Evolutionary conservation across 2,797 vertebrate genomes (phyloP), one percentile per base, ranked within the genome.

Genomic region (Enoplosus armatus): DNA sequence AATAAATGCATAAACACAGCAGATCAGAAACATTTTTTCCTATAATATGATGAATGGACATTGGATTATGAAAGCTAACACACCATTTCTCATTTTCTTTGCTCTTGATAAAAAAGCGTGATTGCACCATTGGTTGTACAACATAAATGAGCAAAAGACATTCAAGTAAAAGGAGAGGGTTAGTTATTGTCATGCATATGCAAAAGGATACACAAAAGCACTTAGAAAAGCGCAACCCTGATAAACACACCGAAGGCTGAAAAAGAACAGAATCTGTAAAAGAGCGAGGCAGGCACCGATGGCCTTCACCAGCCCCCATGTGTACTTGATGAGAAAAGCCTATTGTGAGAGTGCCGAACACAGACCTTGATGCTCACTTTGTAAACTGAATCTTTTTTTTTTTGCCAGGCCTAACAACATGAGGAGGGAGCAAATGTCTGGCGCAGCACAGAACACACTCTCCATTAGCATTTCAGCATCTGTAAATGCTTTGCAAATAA

Each of bases 321-420:
- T 68, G 60, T 31, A 39, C 78, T 74, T 66, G 55, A 50, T 79
- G 75, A 82, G 87, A 81, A 78, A 74, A 72, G 75, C 68, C 68
- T 79, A 74, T 86, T 87, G 73, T 84, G 70, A 77, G 53, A 63
- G 55, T 8, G 3, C 54, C 12, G 15, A 78, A 37, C 71, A 72
- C 62, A 73, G 78, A 72, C 81, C 78, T 74, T 75, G 59, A 86
- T 86, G 83, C 53, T 90, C 82, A 88, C 79, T 86, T 83, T 75
- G 75, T 61, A 56, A 73, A 67, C 71, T 1, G 22, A 62, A 54
- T 74, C 10, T 39, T 65, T 59, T 72, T 78, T 67, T 62, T 77
- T 56, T n/a, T n/a, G n/a, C n/a, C 37, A 50, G 66, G 62, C 66
- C 47, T 39, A 65, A 78, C 75, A 69, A 76, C 59, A 48, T 54